Conservation (phyloP, 2,888 invertebrate genomes). For the Hemistola chrysoprasaria region DNA sequence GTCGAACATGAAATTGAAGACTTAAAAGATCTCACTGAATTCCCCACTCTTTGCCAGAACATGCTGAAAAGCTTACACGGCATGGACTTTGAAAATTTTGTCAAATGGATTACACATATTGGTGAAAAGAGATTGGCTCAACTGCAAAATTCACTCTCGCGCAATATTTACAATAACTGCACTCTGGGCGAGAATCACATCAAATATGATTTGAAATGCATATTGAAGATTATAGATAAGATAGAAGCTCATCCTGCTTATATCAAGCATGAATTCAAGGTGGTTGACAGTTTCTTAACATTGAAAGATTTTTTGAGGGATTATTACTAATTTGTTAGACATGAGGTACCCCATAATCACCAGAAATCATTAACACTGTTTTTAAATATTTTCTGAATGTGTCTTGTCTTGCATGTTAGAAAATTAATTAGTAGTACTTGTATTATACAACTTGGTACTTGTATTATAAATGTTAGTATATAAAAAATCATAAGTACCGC, state of each 20-base stretch:
- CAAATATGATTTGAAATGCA: slow-evolving; percentile 57
- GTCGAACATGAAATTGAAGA: slow-evolving; percentile 92
- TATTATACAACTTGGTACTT: too few relatives aligned
- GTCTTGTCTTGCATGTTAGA: too few relatives aligned
- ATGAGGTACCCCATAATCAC: too few relatives aligned
- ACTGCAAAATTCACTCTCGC: slow-evolving; percentile 42
- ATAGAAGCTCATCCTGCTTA: slow-evolving; percentile 47
- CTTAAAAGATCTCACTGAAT: slow-evolving; percentile 86
- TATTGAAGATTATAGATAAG: slow-evolving; percentile 40
- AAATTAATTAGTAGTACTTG: too few relatives aligned
- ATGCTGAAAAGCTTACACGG: slow-evolving; percentile 90
- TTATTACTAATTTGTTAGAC: too few relatives aligned
- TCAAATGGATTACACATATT: slow-evolving; percentile 85
- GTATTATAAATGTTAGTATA: too few relatives aligned
- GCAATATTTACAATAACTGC: slow-evolving; percentile 59
- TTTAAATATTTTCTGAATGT: too few relatives aligned
- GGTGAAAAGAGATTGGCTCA: slow-evolving; percentile 80
- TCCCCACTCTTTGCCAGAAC: slow-evolving; percentile 90
- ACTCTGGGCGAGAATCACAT: slow-evolving; percentile 62
- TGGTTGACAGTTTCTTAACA: slow-evolving; percentile 7
- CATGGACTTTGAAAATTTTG: slow-evolving; percentile 87
- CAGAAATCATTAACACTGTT: too few relatives aligned
- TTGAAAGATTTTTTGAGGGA: neutral
- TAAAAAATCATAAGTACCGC: too few relatives aligned
- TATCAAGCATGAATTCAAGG: slow-evolving; percentile 33